Evolutionary conservation across 2,888 invertebrate genomes (phyloP), one percentile per base, ranked within the genome.

Genomic region (Drosophila affinis): DNA sequence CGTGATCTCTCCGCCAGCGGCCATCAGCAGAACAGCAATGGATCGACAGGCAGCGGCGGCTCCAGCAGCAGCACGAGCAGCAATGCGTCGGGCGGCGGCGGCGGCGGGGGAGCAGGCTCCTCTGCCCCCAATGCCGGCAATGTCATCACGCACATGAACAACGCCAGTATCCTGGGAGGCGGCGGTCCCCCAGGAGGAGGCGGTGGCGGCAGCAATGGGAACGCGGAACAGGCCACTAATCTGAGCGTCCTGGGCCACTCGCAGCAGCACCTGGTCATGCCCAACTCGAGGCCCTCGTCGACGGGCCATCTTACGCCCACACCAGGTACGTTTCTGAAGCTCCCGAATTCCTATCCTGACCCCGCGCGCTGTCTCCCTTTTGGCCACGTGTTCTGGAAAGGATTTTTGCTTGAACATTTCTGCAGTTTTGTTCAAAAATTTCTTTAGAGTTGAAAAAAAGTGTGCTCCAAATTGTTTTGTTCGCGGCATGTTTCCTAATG

Each of bases 1-100:
- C 95, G 98, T 75, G 97, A 97, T 88, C 85, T 96, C 95, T 90
- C 91, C 93, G 89, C 93, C 75, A 91, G 91, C 70, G 81, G 87
- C 29, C 91, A 91, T 84, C 91, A 91, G 73, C 91, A 90, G 68
- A 90, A 90, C 44, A 90, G 89, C 76, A 90, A 89, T 32, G 81
- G 89, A 54, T 84, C 83, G 58, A 70, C 75, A 75, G 70, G 76
- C 74, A 79, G 74, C 61, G 79, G 74, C 63, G 78, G 75, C 32
- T 82, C 76, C 57, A 88, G 83, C 73, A 86, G 81, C 84, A 90
- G 77, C 76, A 91, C 87, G 76, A 88, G 88, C 56, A 81, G 84
- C 76, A 81, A 79, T 46, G 72, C 77, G 54, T 73, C 78, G 14
- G 71, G 53, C 44, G 73, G 56, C 47, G 88, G 86, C 44, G 73